A percentile compares a stretch with the other conserved stretches of the same genome.
These are phyloP conservation scores for Lycaon pictus DNA, from an alignment of 2,113 vertebrate genomes.

Conservation along the genomic window DNA sequence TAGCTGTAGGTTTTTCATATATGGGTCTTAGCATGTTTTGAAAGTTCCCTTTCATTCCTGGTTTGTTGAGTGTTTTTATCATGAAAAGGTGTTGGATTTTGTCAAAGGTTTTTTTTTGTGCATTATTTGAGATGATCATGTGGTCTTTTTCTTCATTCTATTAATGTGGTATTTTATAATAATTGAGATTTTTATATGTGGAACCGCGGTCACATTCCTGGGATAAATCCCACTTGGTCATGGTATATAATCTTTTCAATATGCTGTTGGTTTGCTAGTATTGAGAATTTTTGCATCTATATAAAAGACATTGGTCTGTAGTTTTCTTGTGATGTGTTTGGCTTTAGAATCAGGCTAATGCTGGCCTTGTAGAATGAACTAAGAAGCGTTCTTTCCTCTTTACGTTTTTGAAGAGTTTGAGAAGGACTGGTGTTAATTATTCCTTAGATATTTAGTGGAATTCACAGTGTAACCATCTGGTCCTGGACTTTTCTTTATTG, in stretches of 20 bases:
- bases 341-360: neutral
- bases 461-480: neutral
- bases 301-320: neutral
- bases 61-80: slow-evolving; percentile 18
- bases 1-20: neutral
- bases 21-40: neutral
- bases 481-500: neutral
- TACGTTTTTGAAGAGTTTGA: neutral
- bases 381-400: neutral
- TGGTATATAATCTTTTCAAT: neutral
- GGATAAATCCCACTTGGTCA: slow-evolving; percentile 13
- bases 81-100: slow-evolving; percentile 24
- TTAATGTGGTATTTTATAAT: neutral
- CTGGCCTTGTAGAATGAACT: neutral
- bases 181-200: neutral
- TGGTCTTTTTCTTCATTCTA: slow-evolving; percentile 8
- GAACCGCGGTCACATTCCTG: neutral
- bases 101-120: neutral
- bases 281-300: slow-evolving; percentile 26
- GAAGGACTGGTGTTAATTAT: neutral
- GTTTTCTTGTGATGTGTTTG: slow-evolving; percentile 9
- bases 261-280: neutral
- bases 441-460: neutral
- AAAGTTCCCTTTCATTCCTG: slow-evolving; percentile 23
- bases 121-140: slow-evolving; percentile 42